Percentiles rank a stretch among this genome's conserved stretches.
Evolutionary conservation across 2,113 vertebrate genomes (phyloP).

Genomic region (Lepus timidus): DNA sequence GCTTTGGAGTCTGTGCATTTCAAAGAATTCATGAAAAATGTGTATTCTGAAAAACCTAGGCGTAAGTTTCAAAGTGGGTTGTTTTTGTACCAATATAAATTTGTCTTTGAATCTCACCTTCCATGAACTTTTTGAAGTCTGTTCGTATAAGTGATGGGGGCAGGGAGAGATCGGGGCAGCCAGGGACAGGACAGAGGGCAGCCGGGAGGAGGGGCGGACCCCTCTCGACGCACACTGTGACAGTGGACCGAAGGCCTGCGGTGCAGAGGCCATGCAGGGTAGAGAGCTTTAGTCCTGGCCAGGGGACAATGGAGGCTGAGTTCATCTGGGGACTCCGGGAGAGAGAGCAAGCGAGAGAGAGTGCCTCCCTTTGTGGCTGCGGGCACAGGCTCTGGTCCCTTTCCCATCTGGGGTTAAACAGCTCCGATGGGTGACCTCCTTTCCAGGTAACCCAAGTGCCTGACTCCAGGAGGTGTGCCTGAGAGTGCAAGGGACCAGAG

Average conservation of each 20-base stretch:
- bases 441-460: constrained; percentile 68
- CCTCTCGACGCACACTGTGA: background rate
- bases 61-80: no score
- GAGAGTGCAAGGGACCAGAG: background rate
- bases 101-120: no score
- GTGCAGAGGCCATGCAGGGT: background rate
- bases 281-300: background rate
- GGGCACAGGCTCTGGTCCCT: background rate
- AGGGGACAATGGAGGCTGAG: background rate
- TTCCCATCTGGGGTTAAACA: constrained; percentile 17
- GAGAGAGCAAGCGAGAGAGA: background rate
- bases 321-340: constrained; percentile 48
- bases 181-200: background rate
- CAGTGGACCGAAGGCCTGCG: background rate
- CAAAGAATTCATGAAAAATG: no score
- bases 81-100: no score
- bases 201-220: background rate
- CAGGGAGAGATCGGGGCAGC: background rate
- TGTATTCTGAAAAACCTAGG: no score
- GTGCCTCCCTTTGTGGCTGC: constrained; percentile 21
- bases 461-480: background rate
- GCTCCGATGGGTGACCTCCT: constrained; percentile 65
- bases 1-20: no score
- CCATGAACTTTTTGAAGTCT: no score
- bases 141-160: background rate